These are phyloP conservation scores for Heliconius himera DNA, from an alignment of 1,140 invertebrate genomes.

Conservation along the genomic window DNA sequence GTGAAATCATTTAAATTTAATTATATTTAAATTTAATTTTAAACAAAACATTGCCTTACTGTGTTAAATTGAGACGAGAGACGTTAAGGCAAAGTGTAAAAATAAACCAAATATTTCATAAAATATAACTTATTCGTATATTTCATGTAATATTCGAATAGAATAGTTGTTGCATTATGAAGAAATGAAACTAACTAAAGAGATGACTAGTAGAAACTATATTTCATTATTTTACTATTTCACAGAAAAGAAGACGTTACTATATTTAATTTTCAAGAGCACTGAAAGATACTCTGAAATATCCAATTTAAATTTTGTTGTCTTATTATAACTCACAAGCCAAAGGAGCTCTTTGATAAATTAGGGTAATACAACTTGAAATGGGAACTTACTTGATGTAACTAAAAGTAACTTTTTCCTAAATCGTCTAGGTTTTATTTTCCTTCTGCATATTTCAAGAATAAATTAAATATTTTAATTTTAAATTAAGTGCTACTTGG, in stretches of 20 bases:
- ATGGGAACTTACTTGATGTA: background rate
- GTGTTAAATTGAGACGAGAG: no score
- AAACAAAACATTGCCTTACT: background rate
- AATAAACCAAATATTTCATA: no score
- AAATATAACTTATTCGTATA: no score
- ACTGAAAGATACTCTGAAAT: background rate
- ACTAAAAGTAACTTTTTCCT: constrained; percentile 1
- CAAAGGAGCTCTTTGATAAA: constrained; percentile 11
- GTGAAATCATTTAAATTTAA: background rate
- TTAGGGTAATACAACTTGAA: constrained; percentile 12
- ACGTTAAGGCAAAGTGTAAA: no score
- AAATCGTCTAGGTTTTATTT: background rate
- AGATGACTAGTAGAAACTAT: no score
- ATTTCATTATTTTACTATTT: background rate
- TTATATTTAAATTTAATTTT: background rate
- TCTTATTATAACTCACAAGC: constrained; percentile 8
- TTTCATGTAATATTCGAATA: no score
- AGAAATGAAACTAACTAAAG: no score
- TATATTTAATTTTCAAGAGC: background rate
- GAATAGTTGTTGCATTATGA: no score
- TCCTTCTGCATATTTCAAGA: background rate
- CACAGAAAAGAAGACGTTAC: background rate
- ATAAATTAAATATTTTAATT: background rate
- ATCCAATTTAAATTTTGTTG: constrained; percentile 11
- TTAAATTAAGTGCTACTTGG: background rate